Evolutionary conservation across 2,797 vertebrate species (phyloP).

Genomic region (Lindbergichthys nudifrons): DNA sequence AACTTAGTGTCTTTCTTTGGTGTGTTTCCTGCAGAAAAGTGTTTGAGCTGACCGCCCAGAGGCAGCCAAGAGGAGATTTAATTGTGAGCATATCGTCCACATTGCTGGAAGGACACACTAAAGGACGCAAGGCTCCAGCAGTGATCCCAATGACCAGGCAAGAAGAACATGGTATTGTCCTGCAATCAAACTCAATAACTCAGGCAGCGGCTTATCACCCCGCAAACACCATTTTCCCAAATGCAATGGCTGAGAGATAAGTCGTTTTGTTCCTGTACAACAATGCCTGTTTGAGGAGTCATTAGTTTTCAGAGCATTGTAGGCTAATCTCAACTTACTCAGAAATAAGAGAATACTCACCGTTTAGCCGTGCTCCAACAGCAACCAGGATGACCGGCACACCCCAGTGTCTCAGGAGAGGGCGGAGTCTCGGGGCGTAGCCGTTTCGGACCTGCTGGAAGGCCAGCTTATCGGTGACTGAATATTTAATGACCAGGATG

Average conservation of each 20-base stretch:
- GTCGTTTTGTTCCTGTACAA: not conserved
- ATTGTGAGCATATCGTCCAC: slow-evolving; percentile 55
- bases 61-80: slow-evolving; percentile 55
- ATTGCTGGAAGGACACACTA: slow-evolving; percentile 47
- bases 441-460: slow-evolving; percentile 94
- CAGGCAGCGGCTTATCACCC: slow-evolving; percentile 14
- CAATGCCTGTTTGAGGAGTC: slow-evolving; percentile 11
- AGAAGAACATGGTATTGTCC: slow-evolving; percentile 8
- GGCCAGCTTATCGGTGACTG: slow-evolving; percentile 93
- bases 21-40: slow-evolving; percentile 46
- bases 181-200: slow-evolving; percentile 20
- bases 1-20: slow-evolving; percentile 36
- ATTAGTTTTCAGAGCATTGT: slow-evolving; percentile 4
- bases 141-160: slow-evolving; percentile 27
- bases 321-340: slow-evolving; percentile 7
- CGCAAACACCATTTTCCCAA: slow-evolving; percentile 16
- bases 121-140: slow-evolving; percentile 54
- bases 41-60: slow-evolving; percentile 44
- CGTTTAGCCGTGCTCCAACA: slow-evolving; percentile 91
- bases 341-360: slow-evolving; percentile 75
- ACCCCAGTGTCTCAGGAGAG: slow-evolving; percentile 89
- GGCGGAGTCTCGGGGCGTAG: slow-evolving; percentile 92
- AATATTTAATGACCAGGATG: slow-evolving; percentile 97
- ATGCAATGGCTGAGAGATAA: slow-evolving; percentile 1
- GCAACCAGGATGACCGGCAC: slow-evolving; percentile 94